These are phyloP conservation scores for Crenichthys baileyi DNA, from an alignment of 2,797 vertebrate species.

Conservation along the genomic window DNA sequence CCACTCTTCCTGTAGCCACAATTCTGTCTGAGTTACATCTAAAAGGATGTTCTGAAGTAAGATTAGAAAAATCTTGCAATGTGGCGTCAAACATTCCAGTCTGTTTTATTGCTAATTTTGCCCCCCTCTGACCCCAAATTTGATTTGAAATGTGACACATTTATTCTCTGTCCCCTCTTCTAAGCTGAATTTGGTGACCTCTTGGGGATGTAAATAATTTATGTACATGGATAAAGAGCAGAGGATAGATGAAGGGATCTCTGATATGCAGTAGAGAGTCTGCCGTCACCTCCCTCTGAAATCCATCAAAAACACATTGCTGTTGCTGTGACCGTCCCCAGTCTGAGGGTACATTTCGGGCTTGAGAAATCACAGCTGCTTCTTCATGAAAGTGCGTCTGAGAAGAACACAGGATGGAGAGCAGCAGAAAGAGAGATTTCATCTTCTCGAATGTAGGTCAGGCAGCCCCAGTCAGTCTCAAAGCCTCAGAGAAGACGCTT, in stretches of 20 bases:
- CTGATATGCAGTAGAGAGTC: conserved; percentile 1
- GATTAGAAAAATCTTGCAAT: neutral
- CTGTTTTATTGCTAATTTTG: neutral
- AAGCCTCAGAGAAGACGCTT: conserved; percentile 62
- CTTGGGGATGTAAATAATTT: conserved; percentile 13
- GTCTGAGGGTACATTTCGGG: conserved; percentile 37
- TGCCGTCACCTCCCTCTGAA: conserved; percentile 25
- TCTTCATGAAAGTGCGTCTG: conserved; percentile 34
- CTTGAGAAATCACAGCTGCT: conserved; percentile 32
- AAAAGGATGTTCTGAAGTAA: neutral
- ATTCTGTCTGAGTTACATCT: neutral
- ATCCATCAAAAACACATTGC: conserved; percentile 42
- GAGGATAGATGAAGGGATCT: conserved; percentile 13
- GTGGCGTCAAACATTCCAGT: neutral
- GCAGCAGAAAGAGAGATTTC: conserved; percentile 60
- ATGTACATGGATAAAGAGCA: conserved; percentile 15
- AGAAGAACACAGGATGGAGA: conserved; percentile 57
- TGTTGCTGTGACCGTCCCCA: conserved; percentile 16
- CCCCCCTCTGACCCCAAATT: neutral
- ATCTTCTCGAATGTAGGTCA: conserved; percentile 82
- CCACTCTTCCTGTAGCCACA: neutral
- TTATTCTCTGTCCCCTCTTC: neutral
- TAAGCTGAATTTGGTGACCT: conserved; percentile 8
- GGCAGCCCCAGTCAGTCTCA: conserved; percentile 74
- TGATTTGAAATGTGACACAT: conserved; percentile 3